Base-by-base conservation (phyloP, 2,113 vertebrate genomes). In the Catharus fuscescens region DNA sequence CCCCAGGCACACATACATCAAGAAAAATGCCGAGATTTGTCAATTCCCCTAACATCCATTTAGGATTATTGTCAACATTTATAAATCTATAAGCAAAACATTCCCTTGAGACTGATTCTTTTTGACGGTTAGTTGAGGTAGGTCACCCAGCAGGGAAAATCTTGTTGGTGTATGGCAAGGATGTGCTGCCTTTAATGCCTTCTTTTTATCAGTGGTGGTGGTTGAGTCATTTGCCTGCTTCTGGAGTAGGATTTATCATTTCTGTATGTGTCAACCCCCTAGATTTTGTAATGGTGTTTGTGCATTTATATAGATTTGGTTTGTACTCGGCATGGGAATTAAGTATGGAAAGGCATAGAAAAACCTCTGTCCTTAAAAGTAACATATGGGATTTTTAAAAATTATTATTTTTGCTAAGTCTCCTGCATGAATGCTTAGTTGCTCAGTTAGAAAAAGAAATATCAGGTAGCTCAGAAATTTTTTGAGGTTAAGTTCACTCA, bases 11-110 rank as follows among this genome's bases (percentile, higher is more conserved):
- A 88, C 78, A 95, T 88, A 88, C 82, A 96, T 95, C 95, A 95
- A 91, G 86, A 92, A 97, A 96, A 97, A 96, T 96, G 92, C 90
- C 76, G 92, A 97, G 94, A 97, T 97, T 97, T 97, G 96, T 97
- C 97, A 95, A 95, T 97, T 97, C 96, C 93, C 82, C 92, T 96
- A 97, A 91, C 92, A 96, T 97, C 95, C 96, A 95, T 97, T 98
- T 97, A 97, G 96, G 96, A 97, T 97, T 96, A 97, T 97, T 97
- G 97, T 97, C 97, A 98, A 95, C 96, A 84, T 96, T 95, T 97
- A 97, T 97, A 97, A 97, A 95, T 96, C 96, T 93, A 91, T 96
- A 97, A 96, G 94, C 90, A 96, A 97, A 97, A 94, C 90, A 91
- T 95, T 97, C 97, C 89, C 92, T 83, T 88, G 96, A 96, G 97